Conservation (phyloP, 2,888 invertebrate species). For the Himalopsyche japonica region DNA sequence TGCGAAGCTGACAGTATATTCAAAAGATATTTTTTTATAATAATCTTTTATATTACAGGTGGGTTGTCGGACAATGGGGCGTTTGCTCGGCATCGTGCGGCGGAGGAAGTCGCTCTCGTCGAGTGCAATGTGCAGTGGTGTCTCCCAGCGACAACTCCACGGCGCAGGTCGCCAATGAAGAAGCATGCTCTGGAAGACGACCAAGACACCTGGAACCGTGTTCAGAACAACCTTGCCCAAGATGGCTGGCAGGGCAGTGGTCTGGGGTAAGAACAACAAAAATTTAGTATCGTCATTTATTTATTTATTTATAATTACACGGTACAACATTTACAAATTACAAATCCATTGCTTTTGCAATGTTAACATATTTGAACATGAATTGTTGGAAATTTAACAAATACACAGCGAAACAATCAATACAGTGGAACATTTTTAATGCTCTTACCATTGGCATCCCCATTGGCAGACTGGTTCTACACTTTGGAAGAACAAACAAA, state of each 20-base stretch:
- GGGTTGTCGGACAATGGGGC: conserved; percentile 89
- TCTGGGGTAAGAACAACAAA: conserved; percentile 75
- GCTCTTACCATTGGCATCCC: too few relatives aligned
- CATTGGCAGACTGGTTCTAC: too few relatives aligned
- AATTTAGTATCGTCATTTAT: neutral
- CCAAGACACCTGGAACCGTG: conserved; percentile 82
- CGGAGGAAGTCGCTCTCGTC: conserved; percentile 77
- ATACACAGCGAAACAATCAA: too few relatives aligned
- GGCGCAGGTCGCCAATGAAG: conserved; percentile 75
- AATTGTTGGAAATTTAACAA: too few relatives aligned
- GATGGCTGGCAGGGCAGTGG: conserved; percentile 88
- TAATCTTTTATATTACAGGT: conserved; percentile 59
- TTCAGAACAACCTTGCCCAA: conserved; percentile 83
- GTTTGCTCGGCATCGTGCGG: conserved; percentile 86
- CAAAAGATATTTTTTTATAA: too few relatives aligned
- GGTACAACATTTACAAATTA: too few relatives aligned
- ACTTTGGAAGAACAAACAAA: too few relatives aligned
- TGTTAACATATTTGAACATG: too few relatives aligned
- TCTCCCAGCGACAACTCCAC: conserved; percentile 81
- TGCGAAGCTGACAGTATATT: too few relatives aligned
- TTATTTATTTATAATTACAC: too few relatives aligned
- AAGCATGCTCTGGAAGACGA: conserved; percentile 76
- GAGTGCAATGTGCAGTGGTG: conserved; percentile 83
- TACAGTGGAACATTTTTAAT: too few relatives aligned
- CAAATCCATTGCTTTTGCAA: too few relatives aligned